Base-by-base conservation (phyloP, 2,888 invertebrate genomes). In the Synergus itoensis region DNA sequence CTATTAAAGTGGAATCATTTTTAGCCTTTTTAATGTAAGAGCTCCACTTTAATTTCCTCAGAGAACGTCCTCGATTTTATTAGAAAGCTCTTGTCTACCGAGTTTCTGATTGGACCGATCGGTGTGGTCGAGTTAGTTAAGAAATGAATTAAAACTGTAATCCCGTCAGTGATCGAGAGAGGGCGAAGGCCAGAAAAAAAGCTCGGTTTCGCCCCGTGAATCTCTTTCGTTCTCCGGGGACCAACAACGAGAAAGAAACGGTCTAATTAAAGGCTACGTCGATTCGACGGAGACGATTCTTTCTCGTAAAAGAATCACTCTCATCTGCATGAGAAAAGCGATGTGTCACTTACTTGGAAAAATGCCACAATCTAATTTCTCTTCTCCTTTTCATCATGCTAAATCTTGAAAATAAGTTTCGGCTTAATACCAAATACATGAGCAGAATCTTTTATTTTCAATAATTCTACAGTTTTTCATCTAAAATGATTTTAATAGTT, bases 181-280 rank as follows among this genome's bases (percentile, higher is more conserved):
- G 36, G 75, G 79, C 45, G 73, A 67, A 77, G 45, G 73, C 40
- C 77, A 78, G 80, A 81, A 84, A 87, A 84, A 82, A 86, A 83
- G 77, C 84, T 82, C 83, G 86, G 89, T 89, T 85, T 87, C 88
- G 91, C 87, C 87, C 89, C 90, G 88, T 91, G 91, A 91, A 89
- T 91, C 87, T 89, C 85, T n/a, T n/a, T 87, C 84, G 87, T 85
- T 88, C 90, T 89, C 90, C 81, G 84, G 88, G 86, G 87, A 85
- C 86, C 84, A 85, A 84, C 82, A 80, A 79, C 85, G 84, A 84
- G 84, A 89, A 91, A 89, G 89, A 89, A 91, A 89, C 88, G 88
- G 88, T 90, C 91, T 91, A 92, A 92, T 92, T 92, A 92, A 91
- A 91, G 90, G 87, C 89, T 87, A 87, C 84, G 86, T 87, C 88